Evolutionary conservation across 2,113 vertebrate species (phyloP).

Genomic region (Porphyrio hochstetteri): DNA sequence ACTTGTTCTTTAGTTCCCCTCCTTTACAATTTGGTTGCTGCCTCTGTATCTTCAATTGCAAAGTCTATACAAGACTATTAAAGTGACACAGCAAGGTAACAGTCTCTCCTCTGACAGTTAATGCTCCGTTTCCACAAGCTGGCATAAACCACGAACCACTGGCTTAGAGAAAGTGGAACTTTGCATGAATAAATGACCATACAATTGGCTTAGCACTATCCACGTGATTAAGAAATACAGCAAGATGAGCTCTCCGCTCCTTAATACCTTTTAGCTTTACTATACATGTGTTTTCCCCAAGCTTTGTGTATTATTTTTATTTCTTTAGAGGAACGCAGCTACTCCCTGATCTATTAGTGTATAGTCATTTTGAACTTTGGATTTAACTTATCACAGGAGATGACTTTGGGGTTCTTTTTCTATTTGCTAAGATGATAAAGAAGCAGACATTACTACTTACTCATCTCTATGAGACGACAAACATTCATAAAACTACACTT

Average conservation of each 20-base stretch:
- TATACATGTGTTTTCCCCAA: not conserved
- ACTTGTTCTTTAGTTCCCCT: constrained; percentile 21
- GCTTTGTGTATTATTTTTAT: not conserved
- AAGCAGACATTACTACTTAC: not conserved
- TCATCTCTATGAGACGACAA: not conserved
- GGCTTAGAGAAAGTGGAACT: not conserved
- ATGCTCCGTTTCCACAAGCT: not conserved
- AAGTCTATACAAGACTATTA: not conserved
- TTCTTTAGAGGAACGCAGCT: not conserved
- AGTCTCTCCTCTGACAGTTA: not conserved
- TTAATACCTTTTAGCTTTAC: not conserved
- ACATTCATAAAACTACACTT: not conserved
- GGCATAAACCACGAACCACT: not conserved
- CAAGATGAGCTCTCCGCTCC: not conserved
- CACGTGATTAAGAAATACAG: not conserved
- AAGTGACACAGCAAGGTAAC: not conserved
- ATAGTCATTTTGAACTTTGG: not conserved
- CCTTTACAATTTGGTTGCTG: not conserved
- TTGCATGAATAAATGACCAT: not conserved
- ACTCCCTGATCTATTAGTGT: not conserved
- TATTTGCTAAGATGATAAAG: constrained; percentile 1
- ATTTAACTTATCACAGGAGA: not conserved
- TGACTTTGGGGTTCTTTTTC: not conserved
- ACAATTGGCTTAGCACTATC: not conserved
- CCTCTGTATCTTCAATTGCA: not conserved